A percentile compares a stretch with the other conserved stretches of the same genome.
Evolutionary conservation across 2,113 vertebrate genomes (phyloP).

Genomic region (Microtus richardsoni): DNA sequence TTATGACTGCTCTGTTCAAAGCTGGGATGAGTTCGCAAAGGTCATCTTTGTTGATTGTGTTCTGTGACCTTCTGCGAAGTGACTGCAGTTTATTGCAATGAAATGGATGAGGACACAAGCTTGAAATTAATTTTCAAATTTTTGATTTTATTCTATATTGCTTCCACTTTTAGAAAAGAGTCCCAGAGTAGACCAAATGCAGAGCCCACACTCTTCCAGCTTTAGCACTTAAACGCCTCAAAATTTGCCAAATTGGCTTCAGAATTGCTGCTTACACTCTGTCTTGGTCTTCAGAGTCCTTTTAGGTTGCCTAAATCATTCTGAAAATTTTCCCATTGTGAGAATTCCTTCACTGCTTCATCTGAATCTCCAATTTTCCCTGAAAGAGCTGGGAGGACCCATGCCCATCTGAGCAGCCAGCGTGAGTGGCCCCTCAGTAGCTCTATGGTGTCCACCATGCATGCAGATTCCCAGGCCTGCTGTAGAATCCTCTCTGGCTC

Average conservation of each 20-base stretch:
- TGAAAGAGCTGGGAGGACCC: neutral
- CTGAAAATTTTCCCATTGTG: neutral
- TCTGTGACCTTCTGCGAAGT: slow-evolving; percentile 69
- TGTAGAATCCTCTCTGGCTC: neutral
- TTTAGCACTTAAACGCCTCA: slow-evolving; percentile 23
- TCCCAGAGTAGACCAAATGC: slow-evolving; percentile 13
- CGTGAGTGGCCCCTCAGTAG: neutral
- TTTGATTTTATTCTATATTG: slow-evolving; percentile 48
- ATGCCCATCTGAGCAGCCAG: too few species aligned
- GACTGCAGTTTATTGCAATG: slow-evolving; percentile 58
- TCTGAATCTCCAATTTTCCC: neutral
- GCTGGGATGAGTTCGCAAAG: slow-evolving; percentile 72
- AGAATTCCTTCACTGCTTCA: neutral
- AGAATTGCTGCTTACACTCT: slow-evolving; percentile 34
- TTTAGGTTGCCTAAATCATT: slow-evolving; percentile 45
- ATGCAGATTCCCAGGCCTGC: neutral
- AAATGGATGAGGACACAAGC: slow-evolving; percentile 66
- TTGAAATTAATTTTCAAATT: slow-evolving; percentile 73
- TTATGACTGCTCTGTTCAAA: slow-evolving; percentile 74
- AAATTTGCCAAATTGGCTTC: slow-evolving; percentile 32
- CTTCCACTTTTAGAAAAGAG: slow-evolving; percentile 17
- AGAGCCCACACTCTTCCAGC: slow-evolving; percentile 16
- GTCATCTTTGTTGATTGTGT: slow-evolving; percentile 72
- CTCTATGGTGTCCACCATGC: neutral
- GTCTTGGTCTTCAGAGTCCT: slow-evolving; percentile 23